Evolutionary conservation across 2,888 invertebrate genomes (phyloP).

Genomic region (Dryococelus australis): DNA sequence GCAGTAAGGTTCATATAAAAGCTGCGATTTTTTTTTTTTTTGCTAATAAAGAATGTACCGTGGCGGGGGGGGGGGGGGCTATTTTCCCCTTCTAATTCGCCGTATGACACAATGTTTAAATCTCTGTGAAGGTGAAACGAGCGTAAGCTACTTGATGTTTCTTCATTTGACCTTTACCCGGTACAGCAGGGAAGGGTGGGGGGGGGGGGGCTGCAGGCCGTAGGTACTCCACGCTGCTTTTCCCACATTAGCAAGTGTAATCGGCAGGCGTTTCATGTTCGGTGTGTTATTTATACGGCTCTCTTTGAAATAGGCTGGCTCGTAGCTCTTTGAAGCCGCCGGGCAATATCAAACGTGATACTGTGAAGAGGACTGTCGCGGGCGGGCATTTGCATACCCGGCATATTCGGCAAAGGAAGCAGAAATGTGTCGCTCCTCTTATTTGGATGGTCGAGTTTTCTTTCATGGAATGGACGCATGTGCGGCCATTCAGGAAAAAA

Average conservation of each 20-base stretch:
- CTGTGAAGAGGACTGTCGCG: background rate
- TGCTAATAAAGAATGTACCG: too few species aligned
- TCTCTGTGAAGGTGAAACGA: background rate
- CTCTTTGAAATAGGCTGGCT: background rate
- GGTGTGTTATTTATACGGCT: background rate
- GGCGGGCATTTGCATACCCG: background rate
- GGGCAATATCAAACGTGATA: background rate
- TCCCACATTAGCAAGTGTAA: conserved; percentile 5
- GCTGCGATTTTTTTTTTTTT: too few species aligned
- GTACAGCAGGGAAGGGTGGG: too few species aligned
- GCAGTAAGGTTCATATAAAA: too few species aligned
- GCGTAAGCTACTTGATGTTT: background rate
- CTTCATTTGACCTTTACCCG: background rate
- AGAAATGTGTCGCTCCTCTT: too few species aligned
- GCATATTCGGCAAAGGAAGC: background rate
- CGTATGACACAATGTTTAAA: background rate
- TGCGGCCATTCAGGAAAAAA: too few species aligned
- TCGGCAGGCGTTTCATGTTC: background rate
- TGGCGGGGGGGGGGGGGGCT: too few species aligned
- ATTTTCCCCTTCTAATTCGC: too few species aligned
- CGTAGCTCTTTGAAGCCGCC: background rate
- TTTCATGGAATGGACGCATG: too few species aligned
- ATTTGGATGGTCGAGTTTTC: too few species aligned
- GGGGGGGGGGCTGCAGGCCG: background rate
- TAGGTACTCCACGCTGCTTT: too few species aligned